Conservation (phyloP, 2,797 vertebrate species). For the Hoplostethus mediterraneus region DNA sequence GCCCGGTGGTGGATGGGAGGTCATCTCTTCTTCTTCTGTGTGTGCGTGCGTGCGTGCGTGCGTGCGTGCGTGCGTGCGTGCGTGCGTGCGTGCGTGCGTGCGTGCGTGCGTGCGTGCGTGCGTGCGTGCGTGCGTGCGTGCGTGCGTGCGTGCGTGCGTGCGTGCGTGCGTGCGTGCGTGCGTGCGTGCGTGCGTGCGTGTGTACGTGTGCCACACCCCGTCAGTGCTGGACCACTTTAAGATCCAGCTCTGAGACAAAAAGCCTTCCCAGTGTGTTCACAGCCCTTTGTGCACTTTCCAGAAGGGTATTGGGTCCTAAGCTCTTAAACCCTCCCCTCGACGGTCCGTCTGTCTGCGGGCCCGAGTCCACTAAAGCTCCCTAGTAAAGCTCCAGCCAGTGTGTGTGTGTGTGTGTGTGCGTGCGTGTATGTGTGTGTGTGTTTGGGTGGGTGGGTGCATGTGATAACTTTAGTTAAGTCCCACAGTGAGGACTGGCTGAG, state of each 20-base stretch:
- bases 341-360: conserved; percentile 70
- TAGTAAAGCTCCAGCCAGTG: conserved; percentile 51
- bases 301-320: conserved; percentile 74
- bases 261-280: conserved; percentile 43
- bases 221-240: conserved; percentile 48
- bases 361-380: conserved; percentile 65
- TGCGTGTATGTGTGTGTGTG: conserved; percentile 33
- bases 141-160: no score
- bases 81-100: no score
- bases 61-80: no score
- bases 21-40: not conserved
- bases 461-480: conserved; percentile 62
- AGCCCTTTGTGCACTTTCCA: conserved; percentile 64
- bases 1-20: no score
- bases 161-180: no score
- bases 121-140: no score
- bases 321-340: conserved; percentile 74
- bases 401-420: conserved; percentile 28
- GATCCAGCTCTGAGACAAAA: conserved; percentile 54
- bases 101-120: no score
- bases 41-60: no score
- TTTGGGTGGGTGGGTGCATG: conserved; percentile 21
- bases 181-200: no score
- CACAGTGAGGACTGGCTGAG: conserved; percentile 59
- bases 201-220: conserved; percentile 40